Evolutionary conservation across 2,888 invertebrate genomes (phyloP).

Genomic region (Lacanobia wlatinum): DNA sequence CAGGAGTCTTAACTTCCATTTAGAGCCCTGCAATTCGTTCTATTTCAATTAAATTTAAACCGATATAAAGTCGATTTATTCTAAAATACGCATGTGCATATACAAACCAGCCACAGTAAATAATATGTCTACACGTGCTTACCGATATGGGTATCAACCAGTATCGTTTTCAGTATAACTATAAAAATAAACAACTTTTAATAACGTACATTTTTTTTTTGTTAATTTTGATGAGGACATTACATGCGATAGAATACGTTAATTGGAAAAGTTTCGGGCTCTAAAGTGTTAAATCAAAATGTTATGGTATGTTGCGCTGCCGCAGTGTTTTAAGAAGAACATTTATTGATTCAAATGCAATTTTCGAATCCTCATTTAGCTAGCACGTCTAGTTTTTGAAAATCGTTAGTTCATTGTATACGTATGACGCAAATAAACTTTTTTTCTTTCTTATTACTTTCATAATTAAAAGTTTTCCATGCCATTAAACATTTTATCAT

Average conservation of each 20-base stretch:
- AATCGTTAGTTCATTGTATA: too few species aligned
- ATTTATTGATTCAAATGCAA: too few species aligned
- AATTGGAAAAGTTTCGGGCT: neutral
- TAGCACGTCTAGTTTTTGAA: too few species aligned
- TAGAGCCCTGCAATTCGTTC: too few species aligned
- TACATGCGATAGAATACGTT: neutral
- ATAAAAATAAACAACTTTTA: conserved; percentile 10
- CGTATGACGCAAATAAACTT: too few species aligned
- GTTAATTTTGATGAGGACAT: too few species aligned
- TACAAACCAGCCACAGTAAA: neutral
- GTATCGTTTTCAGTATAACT: conserved; percentile 25
- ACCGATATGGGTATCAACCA: neutral
- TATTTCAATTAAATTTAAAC: neutral
- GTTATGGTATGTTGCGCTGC: neutral
- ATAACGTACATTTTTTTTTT: too few species aligned
- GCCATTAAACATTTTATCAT: conserved; percentile 20
- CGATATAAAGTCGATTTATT: neutral
- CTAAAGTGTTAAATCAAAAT: neutral
- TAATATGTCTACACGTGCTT: conserved; percentile 34
- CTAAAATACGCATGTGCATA: neutral
- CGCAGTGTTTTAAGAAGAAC: neutral
- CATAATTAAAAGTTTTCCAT: neutral
- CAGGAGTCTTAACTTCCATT: too few species aligned
- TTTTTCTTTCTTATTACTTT: neutral
- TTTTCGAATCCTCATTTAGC: too few species aligned